These are phyloP conservation scores for Drosophila chauvacae DNA, from an alignment of 1,140 invertebrate genomes.

Conservation along the genomic window DNA sequence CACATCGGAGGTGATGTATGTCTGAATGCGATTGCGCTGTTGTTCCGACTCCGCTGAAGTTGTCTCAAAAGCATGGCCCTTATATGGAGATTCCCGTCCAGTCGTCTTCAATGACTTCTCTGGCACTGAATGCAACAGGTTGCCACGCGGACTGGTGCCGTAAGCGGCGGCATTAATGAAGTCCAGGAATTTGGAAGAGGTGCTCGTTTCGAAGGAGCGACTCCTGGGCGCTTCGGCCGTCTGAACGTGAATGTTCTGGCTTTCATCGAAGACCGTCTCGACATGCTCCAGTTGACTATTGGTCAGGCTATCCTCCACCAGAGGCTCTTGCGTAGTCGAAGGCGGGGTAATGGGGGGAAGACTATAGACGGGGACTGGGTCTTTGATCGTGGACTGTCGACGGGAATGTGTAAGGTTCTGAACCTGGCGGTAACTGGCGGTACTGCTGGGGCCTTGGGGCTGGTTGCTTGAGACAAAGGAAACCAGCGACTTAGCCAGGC, in stretches of 20 bases:
- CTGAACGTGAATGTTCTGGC: conserved; percentile 63
- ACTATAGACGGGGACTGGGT: conserved; percentile 10
- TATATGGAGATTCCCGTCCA: conserved; percentile 25
- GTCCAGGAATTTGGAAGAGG: conserved; percentile 57
- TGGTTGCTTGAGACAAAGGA: conserved; percentile 44
- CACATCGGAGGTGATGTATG: conserved; percentile 71
- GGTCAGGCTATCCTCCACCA: conserved; percentile 42
- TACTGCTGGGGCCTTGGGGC: neutral
- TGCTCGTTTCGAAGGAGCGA: conserved; percentile 54
- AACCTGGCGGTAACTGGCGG: neutral
- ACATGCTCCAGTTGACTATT: conserved; percentile 41
- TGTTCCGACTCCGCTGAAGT: conserved; percentile 17
- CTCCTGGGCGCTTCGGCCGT: conserved; percentile 56
- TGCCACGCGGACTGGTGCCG: conserved; percentile 49
- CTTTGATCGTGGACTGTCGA: conserved; percentile 12
- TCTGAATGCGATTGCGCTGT: conserved; percentile 69
- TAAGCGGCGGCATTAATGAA: conserved; percentile 71
- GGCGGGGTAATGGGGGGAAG: conserved; percentile 1
- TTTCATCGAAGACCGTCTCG: conserved; percentile 72
- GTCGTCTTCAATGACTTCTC: conserved; percentile 13
- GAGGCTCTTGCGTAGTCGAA: conserved; percentile 29
- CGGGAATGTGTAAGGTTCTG: conserved; percentile 19
- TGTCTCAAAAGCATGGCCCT: conserved; percentile 11
- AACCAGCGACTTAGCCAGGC: conserved; percentile 52
- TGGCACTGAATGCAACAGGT: conserved; percentile 42